phyloP scores from a whole-genome alignment of 2,113 vertebrate species.

The Prolemur simus region DNA sequence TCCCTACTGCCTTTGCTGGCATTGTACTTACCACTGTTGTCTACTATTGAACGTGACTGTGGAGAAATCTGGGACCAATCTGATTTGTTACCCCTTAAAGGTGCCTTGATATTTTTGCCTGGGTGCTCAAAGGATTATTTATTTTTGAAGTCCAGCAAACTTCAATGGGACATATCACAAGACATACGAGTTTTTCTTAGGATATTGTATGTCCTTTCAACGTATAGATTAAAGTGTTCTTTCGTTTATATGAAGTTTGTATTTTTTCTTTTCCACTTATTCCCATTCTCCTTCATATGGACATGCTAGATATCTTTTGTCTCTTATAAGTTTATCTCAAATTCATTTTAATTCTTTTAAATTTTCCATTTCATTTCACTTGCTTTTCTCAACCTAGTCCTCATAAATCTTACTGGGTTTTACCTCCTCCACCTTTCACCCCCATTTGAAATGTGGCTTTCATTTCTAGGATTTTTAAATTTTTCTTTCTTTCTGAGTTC shows the following conservation, averaged over 20 bases:
- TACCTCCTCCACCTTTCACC: neutral
- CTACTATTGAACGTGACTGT: neutral
- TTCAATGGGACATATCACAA: neutral
- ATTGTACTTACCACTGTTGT: neutral
- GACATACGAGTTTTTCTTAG: neutral
- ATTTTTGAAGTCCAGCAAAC: constrained; percentile 1
- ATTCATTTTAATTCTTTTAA: neutral
- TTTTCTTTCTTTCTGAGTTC: constrained; percentile 22
- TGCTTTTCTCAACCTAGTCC: neutral
- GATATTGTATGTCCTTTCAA: neutral
- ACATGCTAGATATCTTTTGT: neutral
- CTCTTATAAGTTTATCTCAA: neutral
- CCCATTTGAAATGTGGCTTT: neutral
- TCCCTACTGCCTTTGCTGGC: neutral
- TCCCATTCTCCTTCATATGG: neutral
- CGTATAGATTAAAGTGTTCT: neutral
- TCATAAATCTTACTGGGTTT: neutral
- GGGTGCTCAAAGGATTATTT: neutral
- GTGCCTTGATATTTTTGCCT: constrained; percentile 12
- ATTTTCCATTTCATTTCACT: neutral
- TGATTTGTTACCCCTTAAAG: neutral
- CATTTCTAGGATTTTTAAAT: neutral
- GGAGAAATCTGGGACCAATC: neutral
- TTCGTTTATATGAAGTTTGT: neutral
- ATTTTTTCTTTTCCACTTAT: neutral